Percentiles rank a stretch among this genome's conserved stretches.
Evolutionary conservation across 92 coral and sea anemone species (phyloP).

Genomic region (Ricordea florida): DNA sequence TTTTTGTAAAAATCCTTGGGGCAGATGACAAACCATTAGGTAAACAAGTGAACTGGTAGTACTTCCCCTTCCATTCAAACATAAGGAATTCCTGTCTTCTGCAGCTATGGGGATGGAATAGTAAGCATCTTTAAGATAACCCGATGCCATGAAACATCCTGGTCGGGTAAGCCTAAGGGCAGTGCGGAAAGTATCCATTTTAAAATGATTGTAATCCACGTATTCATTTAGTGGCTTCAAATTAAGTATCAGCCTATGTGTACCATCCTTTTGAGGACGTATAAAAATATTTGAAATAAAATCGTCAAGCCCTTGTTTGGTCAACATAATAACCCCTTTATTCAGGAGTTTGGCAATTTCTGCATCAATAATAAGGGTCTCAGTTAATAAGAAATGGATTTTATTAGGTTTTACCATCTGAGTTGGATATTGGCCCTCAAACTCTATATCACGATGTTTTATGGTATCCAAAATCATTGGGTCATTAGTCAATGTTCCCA

Average conservation of each 20-base stretch:
- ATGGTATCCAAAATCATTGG: constrained; percentile 1
- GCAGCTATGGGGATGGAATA: constrained; percentile 46
- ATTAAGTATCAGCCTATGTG: constrained; percentile 29
- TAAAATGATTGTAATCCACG: constrained; percentile 30
- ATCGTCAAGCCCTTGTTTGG: background rate
- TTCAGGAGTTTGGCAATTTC: constrained; percentile 24
- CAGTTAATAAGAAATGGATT: constrained; percentile 3
- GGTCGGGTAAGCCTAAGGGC: constrained; percentile 23
- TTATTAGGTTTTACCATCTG: constrained; percentile 1
- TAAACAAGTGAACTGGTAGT: constrained; percentile 32
- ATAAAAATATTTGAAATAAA: constrained; percentile 36
- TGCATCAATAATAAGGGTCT: background rate
- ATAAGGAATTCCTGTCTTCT: constrained; percentile 44
- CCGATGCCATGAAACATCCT: constrained; percentile 61
- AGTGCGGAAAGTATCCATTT: constrained; percentile 38
- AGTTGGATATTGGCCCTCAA: constrained; percentile 10
- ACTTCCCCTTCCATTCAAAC: constrained; percentile 53
- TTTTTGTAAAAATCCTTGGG: constrained; percentile 53
- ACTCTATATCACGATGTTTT: constrained; percentile 20
- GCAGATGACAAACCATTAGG: constrained; percentile 53
- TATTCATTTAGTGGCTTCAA: constrained; percentile 31
- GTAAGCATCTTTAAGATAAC: constrained; percentile 55
- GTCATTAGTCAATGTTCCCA: constrained; percentile 33
- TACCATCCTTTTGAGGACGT: constrained; percentile 34
- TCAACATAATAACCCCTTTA: constrained; percentile 17